Evolutionary conservation across 2,888 invertebrate species (phyloP), one percentile per base, ranked within the genome.

Genomic region (Drosophila gaucha): DNA sequence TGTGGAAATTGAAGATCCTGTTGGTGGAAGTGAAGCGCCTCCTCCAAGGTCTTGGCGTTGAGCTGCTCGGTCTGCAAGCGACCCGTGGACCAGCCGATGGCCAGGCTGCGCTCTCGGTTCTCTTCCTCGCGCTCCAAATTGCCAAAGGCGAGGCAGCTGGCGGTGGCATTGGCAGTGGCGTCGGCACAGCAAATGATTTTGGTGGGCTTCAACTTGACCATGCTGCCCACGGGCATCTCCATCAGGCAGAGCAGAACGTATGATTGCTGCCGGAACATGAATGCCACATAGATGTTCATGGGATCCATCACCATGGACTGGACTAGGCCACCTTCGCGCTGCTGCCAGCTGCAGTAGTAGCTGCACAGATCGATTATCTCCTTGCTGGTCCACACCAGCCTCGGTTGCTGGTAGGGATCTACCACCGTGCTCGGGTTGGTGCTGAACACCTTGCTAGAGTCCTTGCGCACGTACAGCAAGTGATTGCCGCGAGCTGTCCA

Each of bases 401-500:
- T 18, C 0, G 22, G 1, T 0, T 3, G 3, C 0, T 20, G n/a
- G 1, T 41, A 38, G 0, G 39, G 6, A 0, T 2, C 8, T 0
- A 3, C 2, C 12, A 55, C 49, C 0, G 4, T n/a, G 9, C 31
- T 16, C 3, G 36, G 16, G 2, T 28, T 60, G 4, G 26, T 6
- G 1, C 58, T 20, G 14, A 38, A 59, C 0, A 78, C 22, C 1
- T 20, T 20, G 8, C 28, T 33, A 4, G 44, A 20, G 3, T 26
- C 18, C 20, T 46, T 22, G 6, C 6, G 1, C 5, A 47, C 54
- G 6, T 52, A 70, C 2, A 80, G 26, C 16, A 78, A 14, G 12
- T 62, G 30, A 6, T 20, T 12, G 35, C 69, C 51, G n/a, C 20
- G 22, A 0, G 20, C 10, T 3, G 78, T 74, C 80, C 78, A 78